Base-by-base conservation (phyloP, 1,140 invertebrate species). In the Psix sp. region DNA sequence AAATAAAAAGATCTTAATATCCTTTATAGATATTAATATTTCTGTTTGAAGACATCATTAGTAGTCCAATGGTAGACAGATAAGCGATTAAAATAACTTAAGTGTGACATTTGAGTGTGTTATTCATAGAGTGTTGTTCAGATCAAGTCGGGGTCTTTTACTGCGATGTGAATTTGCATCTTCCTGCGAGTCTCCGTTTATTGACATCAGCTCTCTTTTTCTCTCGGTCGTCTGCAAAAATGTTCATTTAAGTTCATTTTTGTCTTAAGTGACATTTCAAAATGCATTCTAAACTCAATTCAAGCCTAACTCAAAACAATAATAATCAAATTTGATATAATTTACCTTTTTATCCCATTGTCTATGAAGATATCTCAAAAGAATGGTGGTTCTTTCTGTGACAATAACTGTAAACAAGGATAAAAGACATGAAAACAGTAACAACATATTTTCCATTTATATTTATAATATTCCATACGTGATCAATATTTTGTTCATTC, bases 351-450 rank as follows among this genome's bases (percentile, higher is more conserved):
- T 96, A 79, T 96, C 95, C 94, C 94, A 97, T 87, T 96, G 94
- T 80, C 96, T 95, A 77, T 97, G 95, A 56, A 98, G 90, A 85
- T 96, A 98, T 88, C 95, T 91, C 77, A 98, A 85, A 49, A 98
- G 88, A 74, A 98, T 97, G 80, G 96, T 97, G 38, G 95, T 95
- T 88, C 96, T 97, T 85, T 98, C 96, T 82, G 95, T 96, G 16
- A 97, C 96, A 84, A 98, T 97, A 78, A 96, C 93, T 94, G 88
- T 67, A 93, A 91, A 78, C 74, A 78, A 82, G n/a, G n/a, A 43
- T 17, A 14, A 33, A 17, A 78, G 43, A 35, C 16, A 42, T 29
- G 7, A 29, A 10, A 2, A 1, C 6, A 29, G 26, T 9, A 24
- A 24, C 9, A 9, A 24, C 9, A 5, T 24, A 9, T 24, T 24